Evolutionary conservation across 2,888 invertebrate species (phyloP), one percentile per base, ranked within the genome.

Genomic region (Pantelozetes paolii): DNA sequence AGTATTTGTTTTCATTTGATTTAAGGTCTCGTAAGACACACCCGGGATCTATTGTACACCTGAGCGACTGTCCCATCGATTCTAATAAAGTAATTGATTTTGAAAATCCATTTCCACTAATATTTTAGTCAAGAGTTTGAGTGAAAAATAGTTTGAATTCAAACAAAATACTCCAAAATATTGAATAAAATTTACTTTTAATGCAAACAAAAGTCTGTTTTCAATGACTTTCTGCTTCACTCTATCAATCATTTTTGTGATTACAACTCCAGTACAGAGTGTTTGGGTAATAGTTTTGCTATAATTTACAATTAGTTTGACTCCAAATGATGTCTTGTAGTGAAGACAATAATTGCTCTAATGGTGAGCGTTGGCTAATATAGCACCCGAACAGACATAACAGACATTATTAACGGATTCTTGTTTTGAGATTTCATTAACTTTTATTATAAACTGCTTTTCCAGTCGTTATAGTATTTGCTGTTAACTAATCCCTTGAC

Each of bases 51-150:
- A 93, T 99, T 79, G 91, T 96, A 80, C 95, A 95, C 84, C 88
- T 99, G 82, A 91, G 93, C 85, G 96, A 97, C 85, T 96, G 94
- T 85, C 98, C 99, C 77, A 85, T 92, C 82, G 99, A 99, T 85
- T 88, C 93, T 80, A 94, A 91, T 86, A 96, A 96, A 89, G 95
- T 96, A 85, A 84, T 83, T n/a, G n/a, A n/a, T n/a, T n/a, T n/a
- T n/a, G n/a, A n/a, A n/a, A n/a, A n/a, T n/a, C n/a, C n/a, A n/a
- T n/a, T n/a, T n/a, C n/a, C 45, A 45, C 15, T 45, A 15, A 9
- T 45, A 11, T 45, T 6, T 45, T 13, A n/a, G n/a, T n/a, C n/a
- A n/a, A n/a, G n/a, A n/a, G n/a, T 45, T 45, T 45, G 2, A 15
- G 2, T 45, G 8, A 45, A 11, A 15, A 45, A 45, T 8, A 36